A percentile compares a stretch with the other conserved stretches of the same genome.
phyloP scores from a whole-genome alignment of 2,113 vertebrate species.

The Dasyurus viverrinus region DNA sequence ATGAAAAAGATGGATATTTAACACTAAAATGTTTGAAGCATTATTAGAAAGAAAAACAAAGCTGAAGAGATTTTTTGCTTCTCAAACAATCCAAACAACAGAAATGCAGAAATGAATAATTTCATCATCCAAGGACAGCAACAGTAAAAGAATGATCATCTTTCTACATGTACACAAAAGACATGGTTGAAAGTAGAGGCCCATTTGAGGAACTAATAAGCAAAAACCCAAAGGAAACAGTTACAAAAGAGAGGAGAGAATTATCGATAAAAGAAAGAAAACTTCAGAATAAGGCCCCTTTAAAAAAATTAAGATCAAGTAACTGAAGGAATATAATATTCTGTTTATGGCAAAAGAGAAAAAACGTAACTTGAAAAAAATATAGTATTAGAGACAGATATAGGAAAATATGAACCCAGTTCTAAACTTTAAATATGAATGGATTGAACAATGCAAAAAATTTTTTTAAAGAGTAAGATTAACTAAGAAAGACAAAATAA shows the following conservation, averaged over 20 bases:
- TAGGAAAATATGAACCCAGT: neutral
- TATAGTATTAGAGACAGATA: neutral
- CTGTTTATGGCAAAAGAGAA: neutral
- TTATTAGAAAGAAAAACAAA: neutral
- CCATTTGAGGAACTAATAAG: neutral
- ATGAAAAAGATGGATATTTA: neutral
- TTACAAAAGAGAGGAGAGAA: neutral
- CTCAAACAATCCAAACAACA: neutral
- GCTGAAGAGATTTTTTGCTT: neutral
- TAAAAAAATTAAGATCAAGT: neutral
- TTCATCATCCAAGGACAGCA: neutral
- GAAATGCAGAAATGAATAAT: neutral
- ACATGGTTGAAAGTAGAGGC: neutral
- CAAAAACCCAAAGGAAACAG: neutral
- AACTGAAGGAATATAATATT: neutral
- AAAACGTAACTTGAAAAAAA: neutral
- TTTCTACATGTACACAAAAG: neutral
- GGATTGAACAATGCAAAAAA: neutral
- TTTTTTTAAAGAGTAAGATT: neutral
- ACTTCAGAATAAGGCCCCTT: too few relatives aligned
- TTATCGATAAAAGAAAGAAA: neutral
- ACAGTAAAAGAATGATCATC: neutral
- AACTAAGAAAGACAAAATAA: neutral
- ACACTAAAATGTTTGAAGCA: neutral
- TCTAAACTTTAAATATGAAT: neutral